A percentile compares a stretch with the other conserved stretches of the same genome.
phyloP scores from a whole-genome alignment of 1,140 invertebrate species.

The Brachionus paranguensis region DNA sequence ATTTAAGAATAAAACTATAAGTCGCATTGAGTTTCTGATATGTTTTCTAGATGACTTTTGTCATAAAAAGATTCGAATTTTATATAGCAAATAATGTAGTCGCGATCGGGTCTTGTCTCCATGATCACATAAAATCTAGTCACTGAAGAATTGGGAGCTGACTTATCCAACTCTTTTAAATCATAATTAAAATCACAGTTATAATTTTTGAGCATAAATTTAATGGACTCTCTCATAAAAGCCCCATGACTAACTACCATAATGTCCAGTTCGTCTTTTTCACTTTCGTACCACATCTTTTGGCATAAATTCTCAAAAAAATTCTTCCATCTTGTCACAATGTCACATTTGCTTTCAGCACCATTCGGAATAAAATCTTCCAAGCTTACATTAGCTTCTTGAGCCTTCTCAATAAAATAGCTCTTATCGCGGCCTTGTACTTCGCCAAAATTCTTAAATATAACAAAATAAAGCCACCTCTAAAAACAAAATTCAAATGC shows the following conservation, averaged over 20 bases:
- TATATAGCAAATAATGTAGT: neutral
- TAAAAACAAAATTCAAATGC: neutral
- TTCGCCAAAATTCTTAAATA: constrained; percentile 12
- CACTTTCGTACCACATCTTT: neutral
- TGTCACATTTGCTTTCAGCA: neutral
- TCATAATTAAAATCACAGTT: neutral
- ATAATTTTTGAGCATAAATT: neutral
- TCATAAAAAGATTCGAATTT: constrained; percentile 10
- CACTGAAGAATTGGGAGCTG: neutral
- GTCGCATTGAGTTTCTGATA: constrained; percentile 3
- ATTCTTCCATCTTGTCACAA: neutral
- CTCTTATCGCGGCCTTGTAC: neutral
- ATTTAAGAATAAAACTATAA: neutral
- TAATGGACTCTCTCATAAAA: constrained; percentile 17
- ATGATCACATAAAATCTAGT: neutral
- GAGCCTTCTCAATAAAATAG: neutral
- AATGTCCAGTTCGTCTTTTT: neutral
- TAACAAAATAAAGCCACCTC: neutral
- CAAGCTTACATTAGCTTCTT: neutral
- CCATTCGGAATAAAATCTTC: neutral
- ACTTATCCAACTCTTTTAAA: neutral
- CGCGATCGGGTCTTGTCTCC: neutral
- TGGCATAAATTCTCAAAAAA: neutral
- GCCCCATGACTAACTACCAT: constrained; percentile 17
- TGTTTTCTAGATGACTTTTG: constrained; percentile 6